These are phyloP conservation scores for Copsychus sechellarum DNA, from an alignment of 2,113 vertebrate species.

Conservation along the genomic window DNA sequence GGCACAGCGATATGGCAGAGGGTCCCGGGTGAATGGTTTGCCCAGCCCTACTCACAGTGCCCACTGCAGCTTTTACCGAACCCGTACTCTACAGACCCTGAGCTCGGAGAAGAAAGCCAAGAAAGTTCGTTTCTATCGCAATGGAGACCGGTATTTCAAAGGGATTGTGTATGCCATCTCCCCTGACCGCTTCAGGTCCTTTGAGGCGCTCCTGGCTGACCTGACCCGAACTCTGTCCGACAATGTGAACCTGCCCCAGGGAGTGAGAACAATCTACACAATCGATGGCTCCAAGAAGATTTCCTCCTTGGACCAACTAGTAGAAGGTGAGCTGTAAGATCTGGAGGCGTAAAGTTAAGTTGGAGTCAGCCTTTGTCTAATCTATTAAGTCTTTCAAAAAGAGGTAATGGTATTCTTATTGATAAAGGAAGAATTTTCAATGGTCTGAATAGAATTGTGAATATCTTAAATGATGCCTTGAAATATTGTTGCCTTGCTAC, in stretches of 20 bases:
- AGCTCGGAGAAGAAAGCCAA: conserved; percentile 97
- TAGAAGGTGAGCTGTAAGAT: conserved; percentile 85
- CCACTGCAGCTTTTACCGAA: conserved; percentile 97
- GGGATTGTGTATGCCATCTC: conserved; percentile 98
- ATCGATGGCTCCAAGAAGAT: conserved; percentile 89
- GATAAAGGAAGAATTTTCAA: neutral
- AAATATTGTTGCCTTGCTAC: neutral
- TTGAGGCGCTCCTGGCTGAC: conserved; percentile 95
- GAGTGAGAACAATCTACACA: conserved; percentile 93
- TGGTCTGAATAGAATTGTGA: neutral
- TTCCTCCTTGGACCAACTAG: conserved; percentile 88
- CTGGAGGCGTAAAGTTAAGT: neutral
- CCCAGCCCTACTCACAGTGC: conserved; percentile 98
- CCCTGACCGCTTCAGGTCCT: conserved; percentile 90
- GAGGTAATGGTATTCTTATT: neutral
- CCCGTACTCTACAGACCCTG: conserved; percentile 91
- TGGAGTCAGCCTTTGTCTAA: neutral
- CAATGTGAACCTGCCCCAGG: conserved; percentile 96
- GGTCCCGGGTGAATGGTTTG: conserved; percentile 90
- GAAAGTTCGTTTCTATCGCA: conserved; percentile 97
- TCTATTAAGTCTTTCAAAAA: neutral
- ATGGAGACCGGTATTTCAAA: conserved; percentile 97
- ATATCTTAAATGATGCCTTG: neutral
- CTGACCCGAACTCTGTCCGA: conserved; percentile 94
- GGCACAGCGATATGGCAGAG: conserved; percentile 87